Percentiles rank a stretch among this genome's conserved stretches.
Conservation (phyloP, 2,797 vertebrate genomes). For the Bovichtus variegatus region DNA sequence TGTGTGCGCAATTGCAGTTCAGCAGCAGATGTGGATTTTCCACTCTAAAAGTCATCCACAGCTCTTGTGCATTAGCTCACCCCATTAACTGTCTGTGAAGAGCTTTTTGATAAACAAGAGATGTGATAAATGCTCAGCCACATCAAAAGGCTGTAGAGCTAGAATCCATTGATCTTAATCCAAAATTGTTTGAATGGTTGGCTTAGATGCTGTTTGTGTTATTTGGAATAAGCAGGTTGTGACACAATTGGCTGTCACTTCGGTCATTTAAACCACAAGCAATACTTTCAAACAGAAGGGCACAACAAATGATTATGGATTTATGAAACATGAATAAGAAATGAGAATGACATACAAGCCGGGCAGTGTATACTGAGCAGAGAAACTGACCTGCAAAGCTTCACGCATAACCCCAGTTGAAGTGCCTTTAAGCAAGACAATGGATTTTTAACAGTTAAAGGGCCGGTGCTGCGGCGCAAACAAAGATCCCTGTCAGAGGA, state of each 20-base stretch:
- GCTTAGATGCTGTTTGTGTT: constrained; percentile 64
- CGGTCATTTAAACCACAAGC: constrained; percentile 60
- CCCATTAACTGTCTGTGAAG: constrained; percentile 71
- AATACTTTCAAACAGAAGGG: constrained; percentile 43
- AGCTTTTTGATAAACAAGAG: constrained; percentile 73
- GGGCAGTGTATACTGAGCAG: neutral
- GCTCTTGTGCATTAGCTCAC: constrained; percentile 72
- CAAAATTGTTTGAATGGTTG: constrained; percentile 64
- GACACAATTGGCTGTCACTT: constrained; percentile 62
- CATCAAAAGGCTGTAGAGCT: constrained; percentile 63
- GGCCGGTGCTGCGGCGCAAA: neutral
- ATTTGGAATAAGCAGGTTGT: constrained; percentile 59
- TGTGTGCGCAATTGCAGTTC: constrained; percentile 46
- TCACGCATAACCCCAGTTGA: constrained; percentile 4
- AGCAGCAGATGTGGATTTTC: constrained; percentile 69
- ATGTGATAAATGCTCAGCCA: constrained; percentile 68
- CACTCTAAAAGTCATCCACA: constrained; percentile 72
- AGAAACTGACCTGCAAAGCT: constrained; percentile 11
- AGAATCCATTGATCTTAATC: constrained; percentile 70
- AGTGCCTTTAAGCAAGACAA: neutral
- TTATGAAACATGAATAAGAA: constrained; percentile 42
- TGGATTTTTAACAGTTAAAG: neutral
- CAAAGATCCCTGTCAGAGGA: neutral
- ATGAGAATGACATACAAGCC: constrained; percentile 10
- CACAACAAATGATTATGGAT: constrained; percentile 26